Evolutionary conservation across 2,113 vertebrate genomes (phyloP), one percentile per base, ranked within the genome.

Genomic region (Tyto alba): DNA sequence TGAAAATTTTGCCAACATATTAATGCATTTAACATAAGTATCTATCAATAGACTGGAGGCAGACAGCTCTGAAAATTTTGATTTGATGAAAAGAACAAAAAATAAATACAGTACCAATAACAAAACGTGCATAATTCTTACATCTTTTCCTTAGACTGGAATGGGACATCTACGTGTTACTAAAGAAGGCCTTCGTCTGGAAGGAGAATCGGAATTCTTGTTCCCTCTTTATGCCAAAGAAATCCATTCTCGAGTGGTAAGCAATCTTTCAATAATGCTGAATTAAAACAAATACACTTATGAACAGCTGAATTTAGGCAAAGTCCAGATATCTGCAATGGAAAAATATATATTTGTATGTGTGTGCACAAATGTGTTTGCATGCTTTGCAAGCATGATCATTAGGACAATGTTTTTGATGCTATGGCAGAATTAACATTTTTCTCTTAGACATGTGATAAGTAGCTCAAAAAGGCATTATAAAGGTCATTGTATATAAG

Each of bases 191-290:
- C 98, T 99, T 76, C 98, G 98, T 84, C 97, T 99, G 88, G 99
- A 99, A n/a, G 99, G 99, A 48, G 99, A 99, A 86, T 99, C 99
- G 0, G 99, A 99, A 94, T 99, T 99, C 93, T 98, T 99, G 47
- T 98, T 99, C 84, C 99, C 99, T 4, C 93, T 99, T 81, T 99
- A 99, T 82, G 99, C 98, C 97, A 97, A 99, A 97, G 99, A 99
- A 98, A 99, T 99, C 95, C 98, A 98, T 97, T 99, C 99, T 45
- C 99, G 99, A 98, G 97, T 98, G 98, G 99, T 99, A 98, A 96
- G 98, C 79, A 60, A 62, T 57, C 53, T 69, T 68, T 83, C 34
- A 93, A 3, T 38, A 43, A 45, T 75, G 48, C 32, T 90, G 59
- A 69, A 86, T 69, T 53, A 48, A 64, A 50, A 56, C 36, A 6